phyloP scores from a whole-genome alignment of 1,140 invertebrate species.

The Drosophila kikkawai region DNA sequence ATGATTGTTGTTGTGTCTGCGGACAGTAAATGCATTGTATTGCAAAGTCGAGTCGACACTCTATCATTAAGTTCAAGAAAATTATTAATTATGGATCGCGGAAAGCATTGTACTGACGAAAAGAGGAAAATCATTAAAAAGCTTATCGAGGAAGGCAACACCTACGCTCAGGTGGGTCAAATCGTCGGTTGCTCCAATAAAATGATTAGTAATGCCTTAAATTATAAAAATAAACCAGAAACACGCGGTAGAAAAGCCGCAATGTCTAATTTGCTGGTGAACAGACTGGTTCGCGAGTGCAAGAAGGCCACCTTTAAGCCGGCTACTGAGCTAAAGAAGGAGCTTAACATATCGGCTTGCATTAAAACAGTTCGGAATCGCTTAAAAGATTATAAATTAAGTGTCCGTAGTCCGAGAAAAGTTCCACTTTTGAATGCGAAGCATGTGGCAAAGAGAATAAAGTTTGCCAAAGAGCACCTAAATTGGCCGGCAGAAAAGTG shows the following conservation, averaged over 20 bases:
- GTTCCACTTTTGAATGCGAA: not conserved
- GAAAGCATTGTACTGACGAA: conserved; percentile 1
- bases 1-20: not conserved
- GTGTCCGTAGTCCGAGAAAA: not conserved
- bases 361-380: not conserved
- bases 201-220: not conserved
- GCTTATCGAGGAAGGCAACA: conserved; percentile 4
- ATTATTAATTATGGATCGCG: not conserved
- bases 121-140: conserved; percentile 1
- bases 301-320: not conserved
- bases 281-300: not conserved
- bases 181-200: not conserved
- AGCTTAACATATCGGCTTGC: not conserved
- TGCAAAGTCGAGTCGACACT: not conserved
- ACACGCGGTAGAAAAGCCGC: not conserved
- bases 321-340: not conserved
- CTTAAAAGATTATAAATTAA: not conserved
- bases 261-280: not conserved
- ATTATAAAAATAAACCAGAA: not conserved
- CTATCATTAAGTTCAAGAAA: not conserved
- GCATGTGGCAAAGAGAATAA: not conserved
- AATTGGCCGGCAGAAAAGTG: not conserved
- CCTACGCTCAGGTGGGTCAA: not conserved
- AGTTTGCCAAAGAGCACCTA: not conserved
- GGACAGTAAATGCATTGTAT: not conserved